These are phyloP conservation scores for Notarius quadriscutis DNA, from an alignment of 2,113 vertebrate genomes.

Conservation along the genomic window DNA sequence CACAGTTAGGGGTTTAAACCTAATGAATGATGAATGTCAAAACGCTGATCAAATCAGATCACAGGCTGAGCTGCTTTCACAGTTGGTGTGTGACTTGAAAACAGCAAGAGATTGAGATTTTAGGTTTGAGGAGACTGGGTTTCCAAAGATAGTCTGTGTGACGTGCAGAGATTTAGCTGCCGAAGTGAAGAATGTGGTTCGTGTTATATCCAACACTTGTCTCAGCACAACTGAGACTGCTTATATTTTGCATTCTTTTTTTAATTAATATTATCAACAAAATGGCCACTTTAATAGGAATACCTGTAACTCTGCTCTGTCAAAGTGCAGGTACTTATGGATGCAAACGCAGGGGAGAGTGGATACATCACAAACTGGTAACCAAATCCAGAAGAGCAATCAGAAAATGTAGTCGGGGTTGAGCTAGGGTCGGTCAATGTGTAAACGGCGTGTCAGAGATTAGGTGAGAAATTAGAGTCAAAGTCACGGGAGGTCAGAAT, in stretches of 20 bases:
- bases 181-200: background rate
- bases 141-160: background rate
- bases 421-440: too few species aligned
- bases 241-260: background rate
- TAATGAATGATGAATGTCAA: conserved; percentile 51
- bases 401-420: too few species aligned
- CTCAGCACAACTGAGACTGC: background rate
- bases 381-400: too few species aligned
- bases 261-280: too few species aligned
- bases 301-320: background rate
- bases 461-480: too few species aligned
- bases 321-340: too few species aligned
- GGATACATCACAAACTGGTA: too few species aligned
- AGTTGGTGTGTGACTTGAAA: background rate
- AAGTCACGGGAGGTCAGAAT: too few species aligned
- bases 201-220: background rate
- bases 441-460: too few species aligned
- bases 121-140: background rate
- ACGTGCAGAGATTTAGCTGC: background rate
- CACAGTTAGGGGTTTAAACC: conserved; percentile 46
- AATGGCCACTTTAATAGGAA: background rate
- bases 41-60: conserved; percentile 35
- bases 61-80: conserved; percentile 12
- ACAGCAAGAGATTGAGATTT: background rate
- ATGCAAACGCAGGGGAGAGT: too few species aligned